These are phyloP conservation scores for Lasioglossum vierecki DNA, from an alignment of 2,888 invertebrate genomes.

Conservation along the genomic window DNA sequence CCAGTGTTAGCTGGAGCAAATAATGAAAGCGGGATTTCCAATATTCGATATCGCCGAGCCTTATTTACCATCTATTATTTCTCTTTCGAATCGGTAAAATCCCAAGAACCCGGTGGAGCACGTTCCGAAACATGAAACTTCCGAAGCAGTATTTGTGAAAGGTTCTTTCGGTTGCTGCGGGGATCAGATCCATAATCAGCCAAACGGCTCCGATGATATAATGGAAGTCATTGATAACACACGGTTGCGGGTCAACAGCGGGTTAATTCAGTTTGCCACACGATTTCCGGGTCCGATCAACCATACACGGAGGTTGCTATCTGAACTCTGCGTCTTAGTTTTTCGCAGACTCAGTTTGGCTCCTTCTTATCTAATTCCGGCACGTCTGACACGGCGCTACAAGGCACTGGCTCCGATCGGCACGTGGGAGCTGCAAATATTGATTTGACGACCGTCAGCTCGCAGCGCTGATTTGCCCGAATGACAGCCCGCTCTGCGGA, in stretches of 20 bases:
- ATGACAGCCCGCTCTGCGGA: conserved; percentile 59
- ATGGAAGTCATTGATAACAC: conserved; percentile 78
- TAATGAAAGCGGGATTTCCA: background rate
- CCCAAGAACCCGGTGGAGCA: background rate
- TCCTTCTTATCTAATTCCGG: conserved; percentile 64
- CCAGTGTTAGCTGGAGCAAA: background rate
- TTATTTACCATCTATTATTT: background rate
- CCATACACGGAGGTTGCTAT: conserved; percentile 26
- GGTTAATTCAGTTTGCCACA: conserved; percentile 79
- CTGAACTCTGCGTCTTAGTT: conserved; percentile 15
- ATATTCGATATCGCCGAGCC: background rate
- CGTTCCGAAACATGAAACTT: background rate
- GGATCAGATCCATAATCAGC: conserved; percentile 65
- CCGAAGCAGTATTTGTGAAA: conserved; percentile 35
- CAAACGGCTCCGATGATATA: conserved; percentile 62
- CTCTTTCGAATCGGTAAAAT: background rate
- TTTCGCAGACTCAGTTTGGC: conserved; percentile 27
- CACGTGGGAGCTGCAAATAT: conserved; percentile 74
- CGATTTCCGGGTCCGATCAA: conserved; percentile 72
- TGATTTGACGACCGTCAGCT: conserved; percentile 74
- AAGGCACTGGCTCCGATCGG: conserved; percentile 30
- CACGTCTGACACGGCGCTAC: conserved; percentile 61
- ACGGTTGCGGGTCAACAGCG: conserved; percentile 74
- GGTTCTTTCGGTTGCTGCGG: conserved; percentile 13
- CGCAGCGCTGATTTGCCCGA: conserved; percentile 70